These are phyloP conservation scores for Urosaurus nigricauda DNA, from an alignment of 2,797 vertebrate species.

Conservation along the genomic window DNA sequence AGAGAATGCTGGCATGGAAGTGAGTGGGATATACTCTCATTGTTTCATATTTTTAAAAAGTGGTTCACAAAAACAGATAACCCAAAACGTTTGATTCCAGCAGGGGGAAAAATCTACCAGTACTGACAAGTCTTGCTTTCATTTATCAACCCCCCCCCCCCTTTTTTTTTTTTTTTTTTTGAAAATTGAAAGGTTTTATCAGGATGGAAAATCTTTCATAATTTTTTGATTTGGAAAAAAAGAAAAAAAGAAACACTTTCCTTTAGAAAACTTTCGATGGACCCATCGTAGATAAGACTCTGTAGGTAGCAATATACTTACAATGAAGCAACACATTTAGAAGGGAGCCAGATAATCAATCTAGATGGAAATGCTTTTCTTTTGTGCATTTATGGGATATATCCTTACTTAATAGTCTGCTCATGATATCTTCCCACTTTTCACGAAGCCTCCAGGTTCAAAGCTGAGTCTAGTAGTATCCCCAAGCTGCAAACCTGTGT, in stretches of 20 bases:
- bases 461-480: too few species aligned
- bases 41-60: conserved; percentile 31
- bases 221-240: conserved; percentile 54
- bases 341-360: conserved; percentile 59
- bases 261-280: conserved; percentile 42
- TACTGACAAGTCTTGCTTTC: conserved; percentile 27
- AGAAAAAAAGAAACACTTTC: conserved; percentile 34
- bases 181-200: conserved; percentile 44
- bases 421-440: conserved; percentile 48
- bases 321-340: conserved; percentile 57
- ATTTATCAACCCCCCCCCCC: conserved; percentile 14
- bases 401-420: conserved; percentile 60
- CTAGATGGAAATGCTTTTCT: conserved; percentile 54
- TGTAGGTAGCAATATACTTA: conserved; percentile 67
- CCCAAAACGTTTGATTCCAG: conserved; percentile 19
- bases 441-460: conserved; percentile 27
- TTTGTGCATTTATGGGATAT: conserved; percentile 60
- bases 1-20: too few species aligned
- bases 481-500: too few species aligned
- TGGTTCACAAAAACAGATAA: conserved; percentile 40
- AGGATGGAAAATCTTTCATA: conserved; percentile 32
- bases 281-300: conserved; percentile 43
- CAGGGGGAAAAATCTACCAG: conserved; percentile 4
- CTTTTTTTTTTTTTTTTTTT: conserved; percentile 1
- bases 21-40: not conserved